These are phyloP conservation scores for Eudorcas thomsonii DNA, from an alignment of 2,113 vertebrate genomes.

Conservation along the genomic window DNA sequence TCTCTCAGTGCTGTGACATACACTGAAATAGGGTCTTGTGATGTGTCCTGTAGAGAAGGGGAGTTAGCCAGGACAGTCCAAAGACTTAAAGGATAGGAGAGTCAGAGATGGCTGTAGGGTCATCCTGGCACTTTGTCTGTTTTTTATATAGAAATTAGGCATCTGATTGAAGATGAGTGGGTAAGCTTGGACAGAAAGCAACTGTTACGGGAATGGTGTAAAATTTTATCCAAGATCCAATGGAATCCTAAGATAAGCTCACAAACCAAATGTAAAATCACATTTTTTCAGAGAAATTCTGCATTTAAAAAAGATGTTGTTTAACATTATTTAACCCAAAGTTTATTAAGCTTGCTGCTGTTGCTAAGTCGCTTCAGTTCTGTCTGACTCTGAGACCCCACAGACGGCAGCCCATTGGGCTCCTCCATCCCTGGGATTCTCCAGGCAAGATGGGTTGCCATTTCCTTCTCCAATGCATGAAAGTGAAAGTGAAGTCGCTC, in stretches of 20 bases:
- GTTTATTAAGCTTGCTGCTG: not conserved
- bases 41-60: not conserved
- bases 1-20: not conserved
- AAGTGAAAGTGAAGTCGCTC: too few species aligned
- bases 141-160: not conserved
- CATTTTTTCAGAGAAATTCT: not conserved
- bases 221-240: not conserved
- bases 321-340: not conserved
- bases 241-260: not conserved
- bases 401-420: too few species aligned
- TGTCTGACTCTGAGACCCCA: too few species aligned
- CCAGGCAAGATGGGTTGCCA: too few species aligned
- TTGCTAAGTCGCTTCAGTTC: too few species aligned
- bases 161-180: not conserved
- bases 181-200: not conserved
- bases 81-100: not conserved
- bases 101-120: not conserved
- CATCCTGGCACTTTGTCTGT: not conserved
- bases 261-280: not conserved
- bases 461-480: too few species aligned
- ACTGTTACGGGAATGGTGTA: not conserved
- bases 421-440: too few species aligned
- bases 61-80: not conserved
- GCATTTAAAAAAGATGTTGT: not conserved
- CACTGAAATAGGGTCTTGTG: not conserved